These are phyloP conservation scores for Pempheris klunzingeri DNA, from an alignment of 2,797 vertebrate genomes.

Conservation along the genomic window DNA sequence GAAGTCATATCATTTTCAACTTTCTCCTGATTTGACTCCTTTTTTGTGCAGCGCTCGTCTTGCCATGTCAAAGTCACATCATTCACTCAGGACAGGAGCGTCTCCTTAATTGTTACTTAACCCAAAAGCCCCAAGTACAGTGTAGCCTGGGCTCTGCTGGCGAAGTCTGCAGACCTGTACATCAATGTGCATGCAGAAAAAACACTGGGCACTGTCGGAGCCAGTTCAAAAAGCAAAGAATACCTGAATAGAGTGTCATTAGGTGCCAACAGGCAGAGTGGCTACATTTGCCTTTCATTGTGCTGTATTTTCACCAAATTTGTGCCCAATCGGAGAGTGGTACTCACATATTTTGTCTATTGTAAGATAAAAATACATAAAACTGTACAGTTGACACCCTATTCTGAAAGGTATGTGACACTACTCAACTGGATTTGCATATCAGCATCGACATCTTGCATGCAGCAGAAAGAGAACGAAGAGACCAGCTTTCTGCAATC, in stretches of 20 bases:
- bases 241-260: constrained; percentile 39
- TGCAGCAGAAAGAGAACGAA: constrained; percentile 10
- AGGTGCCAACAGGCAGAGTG: constrained; percentile 15
- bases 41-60: neutral
- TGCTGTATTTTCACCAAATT: neutral
- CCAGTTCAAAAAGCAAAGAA: constrained; percentile 43
- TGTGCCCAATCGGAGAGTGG: neutral
- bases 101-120: constrained; percentile 9
- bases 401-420: neutral
- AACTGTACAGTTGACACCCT: neutral
- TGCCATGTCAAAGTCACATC: constrained; percentile 14
- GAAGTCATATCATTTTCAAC: constrained; percentile 1
- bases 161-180: constrained; percentile 6
- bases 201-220: constrained; percentile 30
- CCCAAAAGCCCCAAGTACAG: constrained; percentile 7
- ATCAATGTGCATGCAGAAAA: constrained; percentile 33
- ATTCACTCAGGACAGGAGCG: constrained; percentile 6
- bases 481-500: constrained; percentile 2
- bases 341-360: neutral
- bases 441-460: neutral
- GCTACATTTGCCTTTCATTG: neutral
- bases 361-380: neutral
- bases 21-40: constrained; percentile 2
- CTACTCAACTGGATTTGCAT: neutral
- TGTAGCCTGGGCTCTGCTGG: constrained; percentile 1